Evolutionary conservation across 2,888 invertebrate genomes (phyloP), one percentile per base, ranked within the genome.

Genomic region (Lasioglossum morio): DNA sequence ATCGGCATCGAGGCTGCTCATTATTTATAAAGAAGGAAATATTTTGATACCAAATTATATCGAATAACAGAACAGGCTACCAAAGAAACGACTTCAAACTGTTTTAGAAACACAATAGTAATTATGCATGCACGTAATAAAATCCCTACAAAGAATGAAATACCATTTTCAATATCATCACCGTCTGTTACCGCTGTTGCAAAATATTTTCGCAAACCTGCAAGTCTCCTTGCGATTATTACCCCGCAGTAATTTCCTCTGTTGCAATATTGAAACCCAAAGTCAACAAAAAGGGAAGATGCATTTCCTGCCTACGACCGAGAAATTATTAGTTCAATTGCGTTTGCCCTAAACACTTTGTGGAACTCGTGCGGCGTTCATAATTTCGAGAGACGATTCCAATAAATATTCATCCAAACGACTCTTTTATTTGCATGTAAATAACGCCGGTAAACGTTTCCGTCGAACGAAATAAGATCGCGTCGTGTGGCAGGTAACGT

Each of bases 391-490:
- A 19, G n/a, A 37, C 70, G 46, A 34, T 78, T 77, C 74, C 63
- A 63, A 75, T 83, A 84, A 84, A 84, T 83, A 84, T 84, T 84
- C 84, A 78, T 75, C 53, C 34, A 53, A 75, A 75, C 75, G 70
- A 63, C 70, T 12, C 30, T 78, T 84, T 84, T 83, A 78, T 78
- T 84, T 43, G 74, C 84, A 70, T 70, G 74, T 60, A 83, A 83
- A 84, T 78, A 72, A 34, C 60, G 23, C 23, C 8, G 53, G 8
- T 27, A 16, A 16, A 34, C 53, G 57, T 10, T 37, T 27, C 60
- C 60, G 14, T 34, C 27, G 60, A 34, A 40, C 30, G 70, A 78
- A 81, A 84, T 83, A 83, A 83, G 74, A 43, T 72, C 72, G 46
- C 0, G 8, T 14, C 27, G n/a, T 27, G 16, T 2, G 10, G 34